Evolutionary conservation across 2,888 invertebrate species (phyloP).

Genomic region (Athalia cordata): DNA sequence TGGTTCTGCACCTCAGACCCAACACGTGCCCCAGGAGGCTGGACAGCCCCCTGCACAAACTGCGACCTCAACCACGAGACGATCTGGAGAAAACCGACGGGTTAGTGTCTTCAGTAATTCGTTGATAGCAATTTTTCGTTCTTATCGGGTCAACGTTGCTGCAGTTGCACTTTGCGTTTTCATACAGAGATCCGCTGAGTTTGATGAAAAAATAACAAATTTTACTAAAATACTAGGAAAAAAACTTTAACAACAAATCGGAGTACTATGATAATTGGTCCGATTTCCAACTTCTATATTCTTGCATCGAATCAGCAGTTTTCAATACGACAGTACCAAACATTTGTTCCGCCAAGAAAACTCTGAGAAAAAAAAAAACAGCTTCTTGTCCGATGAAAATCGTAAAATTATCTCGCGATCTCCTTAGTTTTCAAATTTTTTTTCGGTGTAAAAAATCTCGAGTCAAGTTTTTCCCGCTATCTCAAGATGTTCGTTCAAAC

Average conservation of each 20-base stretch:
- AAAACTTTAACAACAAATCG: background rate
- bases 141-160: background rate
- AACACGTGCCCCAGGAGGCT: constrained; percentile 72
- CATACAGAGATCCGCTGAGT: too few species aligned
- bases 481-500: too few species aligned
- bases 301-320: background rate
- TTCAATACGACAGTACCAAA: background rate
- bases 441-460: too few species aligned
- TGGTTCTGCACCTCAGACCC: constrained; percentile 69
- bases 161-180: too few species aligned
- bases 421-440: too few species aligned
- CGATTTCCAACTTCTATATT: constrained; percentile 25
- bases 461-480: too few species aligned
- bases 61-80: constrained; percentile 63
- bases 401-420: too few species aligned
- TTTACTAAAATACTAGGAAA: constrained; percentile 6
- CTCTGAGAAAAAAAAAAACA: too few species aligned
- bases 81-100: constrained; percentile 73
- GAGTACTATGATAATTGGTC: background rate
- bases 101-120: constrained; percentile 65
- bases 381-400: too few species aligned
- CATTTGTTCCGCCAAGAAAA: too few species aligned
- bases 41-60: constrained; percentile 70
- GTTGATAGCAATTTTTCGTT: background rate
- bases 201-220: too few species aligned